Base-by-base conservation (phyloP, 2,888 invertebrate species). In the Ypsolopha sequella region DNA sequence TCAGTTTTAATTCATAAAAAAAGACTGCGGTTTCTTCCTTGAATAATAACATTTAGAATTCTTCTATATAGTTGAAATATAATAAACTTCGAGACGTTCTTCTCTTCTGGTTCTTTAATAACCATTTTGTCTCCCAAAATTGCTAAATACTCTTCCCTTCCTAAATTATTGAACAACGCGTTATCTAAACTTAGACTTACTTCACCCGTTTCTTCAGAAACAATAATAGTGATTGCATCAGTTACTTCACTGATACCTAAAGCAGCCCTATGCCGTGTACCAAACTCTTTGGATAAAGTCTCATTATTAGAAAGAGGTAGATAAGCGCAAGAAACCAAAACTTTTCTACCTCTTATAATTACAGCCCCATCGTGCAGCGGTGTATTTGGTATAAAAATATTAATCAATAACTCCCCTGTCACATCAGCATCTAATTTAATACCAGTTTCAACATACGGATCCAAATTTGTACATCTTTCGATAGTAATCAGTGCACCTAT, bases 401-500 rank as follows among this genome's bases (percentile, higher is more conserved):
- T 53, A 9, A 51, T 51, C 8, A 53, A 11, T 36, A 53, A 41
- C 45, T 51, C 53, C 0, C 14, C 48, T 2, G 51, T 49, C 0
- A 53, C 36, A 6, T 51, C 51, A 6, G 53, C 53, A 13, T 53
- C 36, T 41, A 53, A 41, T 7, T 9, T 33, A 8, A 43, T 41
- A 8, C 53, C 53, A 8, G 53, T 53, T 14, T 41, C 44, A 11
- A 51, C 41, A 24, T 48, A 49, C 8, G 48, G 41, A 8, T 41
- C 49, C 6, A 53, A 35, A 34, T 45, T 38, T 44, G 51, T 49
- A 9, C 46, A 24, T 11, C 53, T 45, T 38, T 53, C 51, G 0
- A 53, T 11, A 1, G 51, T 53, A 45, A 53, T 53, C 2, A 53
- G 39, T 8, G 53, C 51, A 6, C 53, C 53, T 13, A 53, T 53